These are phyloP conservation scores for Sternotherus odoratus DNA, from an alignment of 2,797 vertebrate species.

Conservation along the genomic window DNA sequence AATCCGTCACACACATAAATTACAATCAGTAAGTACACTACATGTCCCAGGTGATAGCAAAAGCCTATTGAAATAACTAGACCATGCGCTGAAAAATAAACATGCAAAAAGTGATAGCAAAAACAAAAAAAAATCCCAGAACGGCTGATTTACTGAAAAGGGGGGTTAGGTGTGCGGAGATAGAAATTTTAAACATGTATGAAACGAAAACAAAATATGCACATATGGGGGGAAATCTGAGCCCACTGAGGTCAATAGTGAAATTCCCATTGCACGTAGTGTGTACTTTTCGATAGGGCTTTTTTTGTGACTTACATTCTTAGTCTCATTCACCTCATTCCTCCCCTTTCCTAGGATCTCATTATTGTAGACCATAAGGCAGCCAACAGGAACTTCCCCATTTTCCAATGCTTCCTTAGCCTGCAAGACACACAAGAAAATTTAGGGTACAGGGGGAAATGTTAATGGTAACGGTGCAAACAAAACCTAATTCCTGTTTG, in stretches of 20 bases:
- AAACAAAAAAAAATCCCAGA: neutral
- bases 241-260: neutral
- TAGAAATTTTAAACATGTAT: neutral
- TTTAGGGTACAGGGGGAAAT: rapidly evolving
- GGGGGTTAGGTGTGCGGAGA: neutral
- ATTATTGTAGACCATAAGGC: slow-evolving; percentile 90
- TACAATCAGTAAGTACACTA: neutral
- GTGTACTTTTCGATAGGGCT: neutral
- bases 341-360: slow-evolving; percentile 88
- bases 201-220: neutral
- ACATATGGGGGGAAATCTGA: neutral
- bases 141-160: neutral
- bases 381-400: slow-evolving; percentile 94
- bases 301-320: slow-evolving; percentile 86
- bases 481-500: neutral
- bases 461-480: neutral
- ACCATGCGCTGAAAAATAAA: neutral
- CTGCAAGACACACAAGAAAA: slow-evolving; percentile 76
- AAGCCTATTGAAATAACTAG: neutral
- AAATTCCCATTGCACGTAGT: neutral
- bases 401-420: slow-evolving; percentile 88
- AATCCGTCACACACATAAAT: neutral
- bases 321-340: slow-evolving; percentile 95
- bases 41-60: neutral
- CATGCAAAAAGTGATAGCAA: neutral